Conservation (phyloP, 2,797 vertebrate species). For the Sebastes kiyomatsui region DNA sequence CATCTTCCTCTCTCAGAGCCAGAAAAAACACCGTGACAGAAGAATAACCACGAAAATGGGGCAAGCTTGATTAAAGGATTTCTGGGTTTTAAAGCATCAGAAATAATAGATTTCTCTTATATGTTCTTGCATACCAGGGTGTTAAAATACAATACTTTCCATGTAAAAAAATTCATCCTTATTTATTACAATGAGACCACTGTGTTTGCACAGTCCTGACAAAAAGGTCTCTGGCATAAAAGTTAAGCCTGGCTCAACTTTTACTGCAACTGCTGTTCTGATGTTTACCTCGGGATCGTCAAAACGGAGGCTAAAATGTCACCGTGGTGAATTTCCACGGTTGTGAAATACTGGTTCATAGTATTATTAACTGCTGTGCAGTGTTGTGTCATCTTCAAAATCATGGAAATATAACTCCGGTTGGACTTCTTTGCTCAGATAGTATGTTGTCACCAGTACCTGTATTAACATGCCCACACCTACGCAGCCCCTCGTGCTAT, state of each 20-base stretch:
- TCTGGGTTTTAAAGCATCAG: not conserved
- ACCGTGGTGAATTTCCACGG: not conserved
- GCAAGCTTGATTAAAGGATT: not conserved
- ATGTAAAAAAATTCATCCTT: not conserved
- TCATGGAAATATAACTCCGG: not conserved
- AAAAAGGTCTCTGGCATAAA: not conserved
- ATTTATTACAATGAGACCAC: not conserved
- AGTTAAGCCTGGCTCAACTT: not conserved
- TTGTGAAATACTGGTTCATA: not conserved
- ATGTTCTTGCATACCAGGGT: not conserved
- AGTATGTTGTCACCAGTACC: constrained; percentile 1
- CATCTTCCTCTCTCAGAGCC: not conserved
- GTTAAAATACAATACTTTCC: not conserved
- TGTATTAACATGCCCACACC: constrained; percentile 15
- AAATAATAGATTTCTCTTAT: not conserved
- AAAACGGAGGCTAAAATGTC: not conserved
- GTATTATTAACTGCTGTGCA: not conserved
- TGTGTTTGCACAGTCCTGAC: not conserved
- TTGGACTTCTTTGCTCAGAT: not conserved
- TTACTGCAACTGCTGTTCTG: not conserved
- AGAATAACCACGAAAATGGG: not conserved
- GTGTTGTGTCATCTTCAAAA: not conserved
- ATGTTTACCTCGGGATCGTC: not conserved
- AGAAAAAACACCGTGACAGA: not conserved
- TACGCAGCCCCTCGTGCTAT: not conserved